phyloP scores from a whole-genome alignment of 2,113 vertebrate species.

The Mobula hypostoma region DNA sequence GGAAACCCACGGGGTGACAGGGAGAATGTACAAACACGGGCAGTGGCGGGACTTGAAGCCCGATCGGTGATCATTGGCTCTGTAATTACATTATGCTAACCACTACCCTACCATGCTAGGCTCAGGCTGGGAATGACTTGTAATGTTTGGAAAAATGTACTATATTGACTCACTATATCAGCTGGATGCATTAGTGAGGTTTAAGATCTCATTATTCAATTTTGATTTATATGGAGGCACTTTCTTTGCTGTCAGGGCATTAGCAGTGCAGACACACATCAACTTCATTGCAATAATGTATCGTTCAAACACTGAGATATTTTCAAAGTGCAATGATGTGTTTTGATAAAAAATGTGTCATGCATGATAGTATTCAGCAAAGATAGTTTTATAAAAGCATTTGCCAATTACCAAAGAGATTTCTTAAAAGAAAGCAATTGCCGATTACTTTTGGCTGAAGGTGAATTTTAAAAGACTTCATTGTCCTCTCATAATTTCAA shows the following conservation, averaged over 20 bases:
- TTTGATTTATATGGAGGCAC: not conserved
- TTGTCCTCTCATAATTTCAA: not conserved
- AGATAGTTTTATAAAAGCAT: not conserved
- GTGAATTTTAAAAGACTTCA: not conserved
- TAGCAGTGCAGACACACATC: not conserved
- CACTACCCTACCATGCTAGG: no score
- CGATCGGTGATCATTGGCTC: no score
- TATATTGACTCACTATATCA: not conserved
- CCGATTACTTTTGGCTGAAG: not conserved
- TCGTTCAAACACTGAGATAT: not conserved
- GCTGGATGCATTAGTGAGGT: constrained; percentile 20
- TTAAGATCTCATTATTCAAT: not conserved
- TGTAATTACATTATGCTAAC: no score
- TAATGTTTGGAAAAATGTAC: not conserved
- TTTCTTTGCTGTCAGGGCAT: not conserved
- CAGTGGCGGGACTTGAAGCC: no score
- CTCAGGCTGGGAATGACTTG: not conserved
- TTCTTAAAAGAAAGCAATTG: not conserved
- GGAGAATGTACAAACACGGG: no score
- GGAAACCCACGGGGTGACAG: no score
- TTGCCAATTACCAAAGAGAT: not conserved
- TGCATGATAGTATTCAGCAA: not conserved
- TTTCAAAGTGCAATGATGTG: constrained; percentile 20
- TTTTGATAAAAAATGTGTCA: not conserved
- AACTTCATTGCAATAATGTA: constrained; percentile 13